These are phyloP conservation scores for Vanessa tameamea DNA, from an alignment of 1,140 invertebrate genomes.

Conservation along the genomic window DNA sequence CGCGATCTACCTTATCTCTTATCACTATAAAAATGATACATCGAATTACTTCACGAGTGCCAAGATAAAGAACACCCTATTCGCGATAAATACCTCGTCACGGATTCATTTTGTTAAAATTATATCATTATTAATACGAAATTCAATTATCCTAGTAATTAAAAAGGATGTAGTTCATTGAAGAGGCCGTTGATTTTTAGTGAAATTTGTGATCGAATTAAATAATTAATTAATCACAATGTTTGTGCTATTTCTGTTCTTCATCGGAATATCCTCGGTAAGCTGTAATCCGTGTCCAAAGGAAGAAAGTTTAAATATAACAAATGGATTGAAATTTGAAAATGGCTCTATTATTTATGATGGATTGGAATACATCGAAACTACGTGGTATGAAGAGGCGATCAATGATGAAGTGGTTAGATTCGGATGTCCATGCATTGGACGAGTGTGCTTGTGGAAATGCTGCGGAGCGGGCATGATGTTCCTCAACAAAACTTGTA, in stretches of 20 bases:
- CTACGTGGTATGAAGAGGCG: constrained; percentile 55
- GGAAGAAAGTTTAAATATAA: constrained; percentile 61
- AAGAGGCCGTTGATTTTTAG: not conserved
- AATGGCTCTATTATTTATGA: constrained; percentile 58
- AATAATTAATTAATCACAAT: constrained; percentile 36
- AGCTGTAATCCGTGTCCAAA: constrained; percentile 50
- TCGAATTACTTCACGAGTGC: constrained; percentile 66
- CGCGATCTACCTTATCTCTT: constrained; percentile 61
- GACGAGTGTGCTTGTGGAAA: constrained; percentile 61
- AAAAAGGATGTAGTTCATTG: not conserved
- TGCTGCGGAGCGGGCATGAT: constrained; percentile 53
- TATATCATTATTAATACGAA: constrained; percentile 39
- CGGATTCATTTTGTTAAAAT: constrained; percentile 41
- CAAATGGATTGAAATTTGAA: constrained; percentile 41
- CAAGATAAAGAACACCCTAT: constrained; percentile 60
- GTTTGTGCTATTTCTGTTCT: constrained; percentile 41
- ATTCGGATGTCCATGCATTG: constrained; percentile 64
- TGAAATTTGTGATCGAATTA: constrained; percentile 12
- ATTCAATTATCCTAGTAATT: not conserved
- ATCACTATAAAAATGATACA: constrained; percentile 72
- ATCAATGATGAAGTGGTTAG: constrained; percentile 39
- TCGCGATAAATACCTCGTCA: constrained; percentile 55
- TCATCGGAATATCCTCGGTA: constrained; percentile 33
- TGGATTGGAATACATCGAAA: constrained; percentile 50
- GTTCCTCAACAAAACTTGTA: constrained; percentile 48